Evolutionary conservation across 2,888 invertebrate species (phyloP).

Genomic region (Drosophila emarginata): DNA sequence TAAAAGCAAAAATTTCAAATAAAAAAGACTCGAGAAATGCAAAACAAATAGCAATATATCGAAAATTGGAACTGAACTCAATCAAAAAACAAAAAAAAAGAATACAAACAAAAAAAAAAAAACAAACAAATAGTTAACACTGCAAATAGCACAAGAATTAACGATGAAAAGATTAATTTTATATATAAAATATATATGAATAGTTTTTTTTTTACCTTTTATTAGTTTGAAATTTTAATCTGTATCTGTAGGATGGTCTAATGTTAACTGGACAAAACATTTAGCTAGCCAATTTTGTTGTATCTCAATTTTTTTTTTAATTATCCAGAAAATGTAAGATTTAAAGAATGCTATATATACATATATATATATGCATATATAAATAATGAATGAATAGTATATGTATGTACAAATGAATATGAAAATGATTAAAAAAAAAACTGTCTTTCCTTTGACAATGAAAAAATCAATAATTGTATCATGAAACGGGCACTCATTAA

Average conservation of each 20-base stretch:
- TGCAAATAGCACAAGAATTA: not conserved
- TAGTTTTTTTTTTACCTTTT: constrained; percentile 18
- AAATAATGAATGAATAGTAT: not conserved
- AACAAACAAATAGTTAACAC: not conserved
- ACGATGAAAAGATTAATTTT: not conserved
- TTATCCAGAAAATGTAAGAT: constrained; percentile 31
- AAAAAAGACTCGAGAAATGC: constrained; percentile 56
- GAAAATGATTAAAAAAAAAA: not conserved
- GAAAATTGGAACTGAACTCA: constrained; percentile 24
- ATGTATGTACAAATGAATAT: not conserved
- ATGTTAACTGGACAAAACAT: constrained; percentile 18
- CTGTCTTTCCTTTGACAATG: too few relatives aligned
- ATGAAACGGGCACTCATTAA: too few relatives aligned
- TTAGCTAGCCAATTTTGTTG: constrained; percentile 57
- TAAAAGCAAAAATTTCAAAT: not conserved
- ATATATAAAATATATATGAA: constrained; percentile 5
- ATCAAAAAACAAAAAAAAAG: constrained; percentile 2
- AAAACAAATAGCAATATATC: not conserved
- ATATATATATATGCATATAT: not conserved
- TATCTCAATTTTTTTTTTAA: constrained; percentile 24
- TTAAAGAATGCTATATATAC: constrained; percentile 13
- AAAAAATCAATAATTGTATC: too few relatives aligned
- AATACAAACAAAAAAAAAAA: not conserved
- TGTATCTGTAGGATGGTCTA: constrained; percentile 11
- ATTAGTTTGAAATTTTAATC: constrained; percentile 17